Evolutionary conservation across 2,888 invertebrate species (phyloP).

Genomic region (Epicampocera succincta): DNA sequence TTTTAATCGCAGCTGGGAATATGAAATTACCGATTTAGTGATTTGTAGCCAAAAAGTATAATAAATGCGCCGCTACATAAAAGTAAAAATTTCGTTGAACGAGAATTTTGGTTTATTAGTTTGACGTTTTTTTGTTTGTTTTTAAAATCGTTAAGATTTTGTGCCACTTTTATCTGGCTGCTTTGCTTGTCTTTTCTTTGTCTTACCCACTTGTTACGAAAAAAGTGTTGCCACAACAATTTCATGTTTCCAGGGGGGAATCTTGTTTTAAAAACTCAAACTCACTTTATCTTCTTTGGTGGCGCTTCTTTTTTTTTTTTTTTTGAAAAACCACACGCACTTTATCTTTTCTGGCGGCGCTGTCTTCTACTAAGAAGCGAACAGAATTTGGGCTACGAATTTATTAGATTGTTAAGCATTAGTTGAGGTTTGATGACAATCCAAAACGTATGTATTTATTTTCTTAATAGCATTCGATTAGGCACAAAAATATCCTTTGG

Average conservation of each 20-base stretch:
- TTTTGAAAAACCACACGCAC: not conserved
- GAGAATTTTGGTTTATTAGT: no score
- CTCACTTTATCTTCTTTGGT: not conserved
- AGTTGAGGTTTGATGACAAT: slow-evolving; percentile 31
- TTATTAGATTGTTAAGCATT: slow-evolving; percentile 34
- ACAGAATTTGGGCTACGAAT: slow-evolving; percentile 12
- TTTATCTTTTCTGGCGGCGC: not conserved
- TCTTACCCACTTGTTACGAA: slow-evolving; percentile 3
- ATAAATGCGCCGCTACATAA: no score
- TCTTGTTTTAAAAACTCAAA: not conserved
- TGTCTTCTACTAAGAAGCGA: not conserved
- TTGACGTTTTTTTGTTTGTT: no score
- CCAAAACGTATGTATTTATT: slow-evolving; percentile 35
- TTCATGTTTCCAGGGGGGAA: slow-evolving; percentile 41
- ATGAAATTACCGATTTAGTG: no score
- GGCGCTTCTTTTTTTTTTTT: no score
- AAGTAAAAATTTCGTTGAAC: no score
- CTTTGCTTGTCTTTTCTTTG: not conserved
- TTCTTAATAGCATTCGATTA: slow-evolving; percentile 39
- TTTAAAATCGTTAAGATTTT: no score
- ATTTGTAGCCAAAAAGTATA: no score
- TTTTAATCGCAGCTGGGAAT: no score
- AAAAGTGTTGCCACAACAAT: slow-evolving; percentile 29
- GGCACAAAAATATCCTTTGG: slow-evolving; percentile 1
- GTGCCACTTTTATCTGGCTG: no score